A percentile compares a stretch with the other conserved stretches of the same genome.
phyloP scores from a whole-genome alignment of 1,140 invertebrate genomes.

The Pseudomyrmex cubaensis region DNA sequence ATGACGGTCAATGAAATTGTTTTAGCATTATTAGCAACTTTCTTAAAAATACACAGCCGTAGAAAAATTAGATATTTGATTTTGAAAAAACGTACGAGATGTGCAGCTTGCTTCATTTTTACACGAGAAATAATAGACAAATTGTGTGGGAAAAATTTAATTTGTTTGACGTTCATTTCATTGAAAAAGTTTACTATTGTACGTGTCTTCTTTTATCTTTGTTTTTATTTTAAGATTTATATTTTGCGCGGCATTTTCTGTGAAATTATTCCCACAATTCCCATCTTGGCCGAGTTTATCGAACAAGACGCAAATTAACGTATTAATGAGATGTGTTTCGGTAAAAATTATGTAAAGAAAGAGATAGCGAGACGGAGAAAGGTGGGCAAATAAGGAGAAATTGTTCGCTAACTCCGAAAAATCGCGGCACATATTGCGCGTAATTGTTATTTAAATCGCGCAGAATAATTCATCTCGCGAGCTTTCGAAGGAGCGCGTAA shows the following conservation, averaged over 20 bases:
- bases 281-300: background rate
- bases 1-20: slow-evolving; percentile 30
- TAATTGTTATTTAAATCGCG: slow-evolving; percentile 41
- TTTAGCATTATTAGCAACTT: slow-evolving; percentile 14
- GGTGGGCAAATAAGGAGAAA: slow-evolving; percentile 69
- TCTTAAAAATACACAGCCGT: background rate
- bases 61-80: background rate
- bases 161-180: background rate
- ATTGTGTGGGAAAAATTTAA: background rate
- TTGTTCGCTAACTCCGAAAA: slow-evolving; percentile 27
- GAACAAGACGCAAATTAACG: slow-evolving; percentile 2
- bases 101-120: background rate
- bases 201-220: background rate
- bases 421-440: background rate
- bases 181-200: background rate
- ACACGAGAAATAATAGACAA: background rate
- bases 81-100: too few species aligned
- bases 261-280: background rate
- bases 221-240: background rate
- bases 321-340: slow-evolving; percentile 33
- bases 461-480: background rate
- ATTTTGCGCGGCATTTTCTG: too few species aligned
- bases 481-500: too few species aligned
- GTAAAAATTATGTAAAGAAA: slow-evolving; percentile 71
- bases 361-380: slow-evolving; percentile 62